A percentile compares a stretch with the other conserved stretches of the same genome.
These are phyloP conservation scores for Phoxinus dragarum DNA, from an alignment of 2,797 vertebrate species.

Conservation along the genomic window DNA sequence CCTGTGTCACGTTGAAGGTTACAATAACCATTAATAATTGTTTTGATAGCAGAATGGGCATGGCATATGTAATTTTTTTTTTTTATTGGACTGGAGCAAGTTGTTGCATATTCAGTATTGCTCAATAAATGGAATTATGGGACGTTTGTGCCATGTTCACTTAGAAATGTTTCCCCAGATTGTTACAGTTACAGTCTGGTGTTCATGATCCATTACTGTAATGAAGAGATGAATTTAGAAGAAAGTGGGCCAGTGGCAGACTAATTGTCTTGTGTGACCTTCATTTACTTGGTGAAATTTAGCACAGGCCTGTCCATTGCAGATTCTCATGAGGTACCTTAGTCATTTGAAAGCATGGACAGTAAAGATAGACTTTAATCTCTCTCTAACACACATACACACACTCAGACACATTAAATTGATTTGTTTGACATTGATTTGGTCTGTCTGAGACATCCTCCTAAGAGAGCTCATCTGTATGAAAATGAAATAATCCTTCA, in stretches of 20 bases:
- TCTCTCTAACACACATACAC: slow-evolving; percentile 26
- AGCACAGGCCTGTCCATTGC: slow-evolving; percentile 55
- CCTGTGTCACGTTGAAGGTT: slow-evolving; percentile 69
- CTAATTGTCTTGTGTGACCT: slow-evolving; percentile 75
- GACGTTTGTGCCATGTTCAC: slow-evolving; percentile 67
- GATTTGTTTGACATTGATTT: slow-evolving; percentile 62
- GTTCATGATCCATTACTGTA: slow-evolving; percentile 62
- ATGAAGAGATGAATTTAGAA: slow-evolving; percentile 57
- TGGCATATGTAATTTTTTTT: slow-evolving; percentile 64
- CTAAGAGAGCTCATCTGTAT: slow-evolving; percentile 55
- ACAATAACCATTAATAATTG: slow-evolving; percentile 72
- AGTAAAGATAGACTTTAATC: slow-evolving; percentile 49
- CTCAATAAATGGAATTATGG: slow-evolving; percentile 67
- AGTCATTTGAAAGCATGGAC: slow-evolving; percentile 56
- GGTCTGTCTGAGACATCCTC: slow-evolving; percentile 46
- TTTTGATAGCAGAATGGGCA: slow-evolving; percentile 64
- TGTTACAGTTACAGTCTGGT: slow-evolving; percentile 38
- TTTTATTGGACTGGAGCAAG: slow-evolving; percentile 64
- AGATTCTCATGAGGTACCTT: slow-evolving; percentile 53
- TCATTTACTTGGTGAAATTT: slow-evolving; percentile 68
- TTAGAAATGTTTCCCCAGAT: slow-evolving; percentile 14
- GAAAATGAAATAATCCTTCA: slow-evolving; percentile 60
- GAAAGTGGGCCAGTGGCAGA: slow-evolving; percentile 61
- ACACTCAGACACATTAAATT: slow-evolving; percentile 61
- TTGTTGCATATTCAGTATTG: slow-evolving; percentile 69